Percentiles rank a stretch among this genome's conserved stretches.
Conservation (phyloP, 2,113 vertebrate genomes). For the Oryzias curvinotus region DNA sequence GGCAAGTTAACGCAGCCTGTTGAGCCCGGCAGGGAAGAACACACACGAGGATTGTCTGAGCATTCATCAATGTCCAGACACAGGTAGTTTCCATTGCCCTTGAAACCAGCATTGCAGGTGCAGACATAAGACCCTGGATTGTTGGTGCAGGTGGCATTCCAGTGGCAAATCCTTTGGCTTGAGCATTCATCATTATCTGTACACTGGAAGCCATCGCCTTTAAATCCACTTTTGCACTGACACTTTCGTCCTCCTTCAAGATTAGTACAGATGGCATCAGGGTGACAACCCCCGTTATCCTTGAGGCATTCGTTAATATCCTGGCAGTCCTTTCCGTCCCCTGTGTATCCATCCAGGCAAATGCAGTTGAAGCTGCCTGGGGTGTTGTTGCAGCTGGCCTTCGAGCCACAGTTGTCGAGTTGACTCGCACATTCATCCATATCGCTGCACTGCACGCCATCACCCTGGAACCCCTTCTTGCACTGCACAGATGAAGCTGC, state of each 20-base stretch:
- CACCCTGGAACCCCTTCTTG: constrained; percentile 70
- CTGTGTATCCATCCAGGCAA: constrained; percentile 73
- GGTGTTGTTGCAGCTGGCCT: constrained; percentile 73
- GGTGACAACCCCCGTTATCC: constrained; percentile 77
- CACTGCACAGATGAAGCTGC: constrained; percentile 68
- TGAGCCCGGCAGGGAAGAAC: constrained; percentile 71
- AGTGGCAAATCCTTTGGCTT: constrained; percentile 71
- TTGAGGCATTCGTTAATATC: constrained; percentile 78
- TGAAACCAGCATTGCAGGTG: constrained; percentile 79
- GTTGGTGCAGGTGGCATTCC: constrained; percentile 83
- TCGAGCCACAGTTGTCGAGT: constrained; percentile 67
- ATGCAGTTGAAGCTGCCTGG: constrained; percentile 76
- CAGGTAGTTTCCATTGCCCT: constrained; percentile 83
- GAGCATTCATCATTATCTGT: constrained; percentile 75
- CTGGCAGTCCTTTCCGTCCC: constrained; percentile 72
- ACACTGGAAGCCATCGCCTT: constrained; percentile 75
- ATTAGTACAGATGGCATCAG: constrained; percentile 73
- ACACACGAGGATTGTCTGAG: constrained; percentile 72
- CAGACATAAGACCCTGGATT: constrained; percentile 79
- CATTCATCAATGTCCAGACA: constrained; percentile 84
- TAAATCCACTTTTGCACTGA: constrained; percentile 73
- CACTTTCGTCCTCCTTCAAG: constrained; percentile 71
- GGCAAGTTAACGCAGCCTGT: constrained; percentile 79
- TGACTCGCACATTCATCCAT: constrained; percentile 75
- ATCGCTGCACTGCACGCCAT: constrained; percentile 72